phyloP scores from a whole-genome alignment of 2,113 vertebrate species.

The Haplotaxodon microlepis region DNA sequence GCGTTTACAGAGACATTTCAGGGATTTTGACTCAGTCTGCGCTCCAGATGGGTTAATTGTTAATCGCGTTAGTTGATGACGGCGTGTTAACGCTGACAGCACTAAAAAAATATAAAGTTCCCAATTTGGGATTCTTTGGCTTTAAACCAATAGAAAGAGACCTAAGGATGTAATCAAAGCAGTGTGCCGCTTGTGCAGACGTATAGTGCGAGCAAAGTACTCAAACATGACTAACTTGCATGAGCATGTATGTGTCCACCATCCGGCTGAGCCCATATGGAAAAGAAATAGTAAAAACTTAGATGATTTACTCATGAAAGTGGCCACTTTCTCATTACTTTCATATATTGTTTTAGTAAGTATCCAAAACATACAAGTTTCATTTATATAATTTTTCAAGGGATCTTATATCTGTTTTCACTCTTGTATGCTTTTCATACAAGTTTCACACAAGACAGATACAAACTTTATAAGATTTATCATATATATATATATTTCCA shows the following conservation, averaged over 20 bases:
- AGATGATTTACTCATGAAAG: fast-evolving
- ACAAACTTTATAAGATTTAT: not conserved
- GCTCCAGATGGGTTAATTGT: not conserved
- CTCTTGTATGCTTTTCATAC: not conserved
- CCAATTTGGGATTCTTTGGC: not conserved
- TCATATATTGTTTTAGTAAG: not conserved
- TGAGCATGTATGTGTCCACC: not conserved
- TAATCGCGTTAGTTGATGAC: fast-evolving
- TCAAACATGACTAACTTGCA: not conserved
- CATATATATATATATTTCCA: fast-evolving
- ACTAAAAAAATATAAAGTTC: not conserved
- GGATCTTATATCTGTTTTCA: not conserved
- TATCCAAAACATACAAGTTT: not conserved
- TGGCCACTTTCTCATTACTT: not conserved
- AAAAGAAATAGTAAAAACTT: not conserved
- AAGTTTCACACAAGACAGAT: not conserved
- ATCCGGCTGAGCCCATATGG: not conserved
- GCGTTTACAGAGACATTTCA: not conserved
- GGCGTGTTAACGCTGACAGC: fast-evolving
- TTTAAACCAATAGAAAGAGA: not conserved
- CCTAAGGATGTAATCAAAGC: not conserved
- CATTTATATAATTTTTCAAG: not conserved
- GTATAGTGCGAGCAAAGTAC: not conserved
- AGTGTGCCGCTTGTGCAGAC: not conserved
- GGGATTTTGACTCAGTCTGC: not conserved